Conservation (phyloP, 2,888 invertebrate species). For the Caradrina clavipalpis region DNA sequence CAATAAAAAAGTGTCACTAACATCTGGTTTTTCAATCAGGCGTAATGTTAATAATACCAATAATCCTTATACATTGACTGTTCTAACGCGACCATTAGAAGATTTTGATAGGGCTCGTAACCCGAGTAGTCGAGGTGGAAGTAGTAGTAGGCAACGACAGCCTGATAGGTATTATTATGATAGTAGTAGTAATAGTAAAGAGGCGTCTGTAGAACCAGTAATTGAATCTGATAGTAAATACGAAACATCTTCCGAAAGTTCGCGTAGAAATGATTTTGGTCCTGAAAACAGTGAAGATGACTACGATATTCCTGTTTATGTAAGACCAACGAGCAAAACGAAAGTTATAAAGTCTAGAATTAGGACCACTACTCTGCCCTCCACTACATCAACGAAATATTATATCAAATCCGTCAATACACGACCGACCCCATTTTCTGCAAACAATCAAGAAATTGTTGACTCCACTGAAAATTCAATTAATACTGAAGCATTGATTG, state of each 20-base stretch:
- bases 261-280: constrained; percentile 73
- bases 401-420: constrained; percentile 80
- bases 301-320: constrained; percentile 74
- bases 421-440: constrained; percentile 77
- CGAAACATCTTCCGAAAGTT: constrained; percentile 66
- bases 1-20: constrained; percentile 85
- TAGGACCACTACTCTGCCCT: constrained; percentile 61
- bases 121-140: constrained; percentile 44
- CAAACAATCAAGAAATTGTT: constrained; percentile 62
- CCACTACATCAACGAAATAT: constrained; percentile 75
- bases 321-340: constrained; percentile 67
- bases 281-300: constrained; percentile 71
- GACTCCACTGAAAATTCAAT: constrained; percentile 77
- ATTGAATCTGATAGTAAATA: constrained; percentile 62
- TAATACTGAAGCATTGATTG: constrained; percentile 73
- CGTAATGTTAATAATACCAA: constrained; percentile 82
- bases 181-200: constrained; percentile 70
- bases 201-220: constrained; percentile 63
- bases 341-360: constrained; percentile 55
- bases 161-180: constrained; percentile 74
- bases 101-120: constrained; percentile 70
- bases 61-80: constrained; percentile 86
- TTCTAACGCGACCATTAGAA: constrained; percentile 82
- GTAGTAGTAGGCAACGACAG: constrained; percentile 63
- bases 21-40: constrained; percentile 88